phyloP scores from a whole-genome alignment of 1,140 invertebrate genomes.

The Papilio dardanus region DNA sequence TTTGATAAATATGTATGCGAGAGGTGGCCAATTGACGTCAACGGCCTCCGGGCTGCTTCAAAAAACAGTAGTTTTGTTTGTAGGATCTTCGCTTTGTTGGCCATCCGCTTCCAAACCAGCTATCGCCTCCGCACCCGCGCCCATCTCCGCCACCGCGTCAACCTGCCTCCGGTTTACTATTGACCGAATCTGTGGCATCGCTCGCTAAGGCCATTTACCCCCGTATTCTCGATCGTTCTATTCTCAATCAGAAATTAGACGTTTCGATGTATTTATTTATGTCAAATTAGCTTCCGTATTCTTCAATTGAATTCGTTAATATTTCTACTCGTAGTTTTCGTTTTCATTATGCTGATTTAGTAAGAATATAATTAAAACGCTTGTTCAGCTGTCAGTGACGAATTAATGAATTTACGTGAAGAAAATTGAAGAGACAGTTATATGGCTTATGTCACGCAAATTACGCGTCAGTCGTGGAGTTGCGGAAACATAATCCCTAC shows the following conservation, averaged over 20 bases:
- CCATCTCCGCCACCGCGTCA: background rate
- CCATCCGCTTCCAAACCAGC: background rate
- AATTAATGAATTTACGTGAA: background rate
- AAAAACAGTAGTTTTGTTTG: constrained; percentile 34
- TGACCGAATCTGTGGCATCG: constrained; percentile 31
- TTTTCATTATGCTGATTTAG: constrained; percentile 8
- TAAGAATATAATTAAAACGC: background rate
- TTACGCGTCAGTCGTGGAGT: no score
- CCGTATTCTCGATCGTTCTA: constrained; percentile 48
- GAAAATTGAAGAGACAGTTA: background rate
- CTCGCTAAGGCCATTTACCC: constrained; percentile 46
- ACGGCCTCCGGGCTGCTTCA: constrained; percentile 43
- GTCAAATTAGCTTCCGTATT: constrained; percentile 35
- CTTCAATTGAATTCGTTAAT: constrained; percentile 12
- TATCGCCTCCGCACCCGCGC: background rate
- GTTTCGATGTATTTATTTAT: constrained; percentile 49
- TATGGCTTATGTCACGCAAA: no score
- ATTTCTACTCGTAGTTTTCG: constrained; percentile 36
- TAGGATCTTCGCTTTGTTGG: background rate
- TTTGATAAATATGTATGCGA: constrained; percentile 52
- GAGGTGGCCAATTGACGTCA: constrained; percentile 53
- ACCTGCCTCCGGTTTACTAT: background rate
- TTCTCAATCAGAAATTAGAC: constrained; percentile 44
- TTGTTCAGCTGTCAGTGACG: background rate
- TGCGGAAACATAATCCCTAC: no score